Percentiles rank a stretch among this genome's conserved stretches.
Evolutionary conservation across 2,888 invertebrate species (phyloP).

Genomic region (Alloplasta piceator): DNA sequence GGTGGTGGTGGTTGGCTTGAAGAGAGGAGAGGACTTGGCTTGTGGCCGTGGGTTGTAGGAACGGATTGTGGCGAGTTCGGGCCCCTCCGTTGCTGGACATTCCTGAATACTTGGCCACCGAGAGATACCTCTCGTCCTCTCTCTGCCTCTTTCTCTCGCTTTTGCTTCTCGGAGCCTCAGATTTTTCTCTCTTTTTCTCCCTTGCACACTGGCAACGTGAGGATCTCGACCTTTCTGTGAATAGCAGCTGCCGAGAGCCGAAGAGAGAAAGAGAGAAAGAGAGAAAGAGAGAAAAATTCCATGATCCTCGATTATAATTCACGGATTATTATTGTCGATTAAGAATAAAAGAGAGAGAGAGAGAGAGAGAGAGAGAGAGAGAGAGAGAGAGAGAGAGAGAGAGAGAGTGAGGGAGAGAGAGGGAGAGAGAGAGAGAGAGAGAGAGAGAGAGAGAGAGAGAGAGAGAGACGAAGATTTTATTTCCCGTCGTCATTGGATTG

Average conservation of each 20-base stretch:
- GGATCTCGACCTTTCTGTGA: slow-evolving; percentile 33
- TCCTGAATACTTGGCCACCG: slow-evolving; percentile 66
- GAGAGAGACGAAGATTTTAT: neutral
- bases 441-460: neutral
- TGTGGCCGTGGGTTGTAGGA: slow-evolving; percentile 53
- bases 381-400: neutral
- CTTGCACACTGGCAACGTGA: slow-evolving; percentile 22
- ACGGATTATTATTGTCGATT: slow-evolving; percentile 56
- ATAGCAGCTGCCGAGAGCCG: slow-evolving; percentile 62
- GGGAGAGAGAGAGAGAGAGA: neutral
- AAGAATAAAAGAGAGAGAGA: slow-evolving; percentile 14
- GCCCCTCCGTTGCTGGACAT: slow-evolving; percentile 66
- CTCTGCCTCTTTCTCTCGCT: neutral
- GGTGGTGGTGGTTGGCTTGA: no score
- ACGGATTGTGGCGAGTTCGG: slow-evolving; percentile 63
- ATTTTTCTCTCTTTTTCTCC: slow-evolving; percentile 24
- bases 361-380: slow-evolving; percentile 2
- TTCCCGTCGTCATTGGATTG: no score
- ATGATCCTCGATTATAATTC: slow-evolving; percentile 42
- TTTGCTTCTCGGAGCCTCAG: slow-evolving; percentile 33
- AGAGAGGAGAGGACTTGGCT: no score
- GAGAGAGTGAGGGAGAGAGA: neutral
- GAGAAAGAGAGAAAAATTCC: neutral
- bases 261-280: neutral
- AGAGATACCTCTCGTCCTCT: slow-evolving; percentile 32